Evolutionary conservation across 2,797 vertebrate species (phyloP), one percentile per base, ranked within the genome.

Genomic region (Nyctibius grandis): DNA sequence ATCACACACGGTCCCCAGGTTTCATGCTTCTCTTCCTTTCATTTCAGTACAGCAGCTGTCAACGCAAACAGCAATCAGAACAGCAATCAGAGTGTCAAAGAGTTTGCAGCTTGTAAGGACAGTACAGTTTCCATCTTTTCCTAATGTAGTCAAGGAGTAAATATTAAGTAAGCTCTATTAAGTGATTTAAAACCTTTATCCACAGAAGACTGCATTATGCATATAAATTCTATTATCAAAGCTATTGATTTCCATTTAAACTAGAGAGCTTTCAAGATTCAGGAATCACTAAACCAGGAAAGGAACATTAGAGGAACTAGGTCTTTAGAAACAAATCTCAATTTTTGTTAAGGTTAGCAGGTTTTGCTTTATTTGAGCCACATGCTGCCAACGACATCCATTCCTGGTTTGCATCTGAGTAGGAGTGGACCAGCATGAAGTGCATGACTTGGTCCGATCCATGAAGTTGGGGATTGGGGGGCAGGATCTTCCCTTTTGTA

Each of bases 1-100:
- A 98, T 97, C 97, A 5, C 61, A 51, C 29, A 2, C 4, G 0
- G 89, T 54, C 81, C 89, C 89, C 78, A 28, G 38, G 11, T 72
- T 50, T 75, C 73, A 54, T 13, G 2, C 57, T 95, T 82, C 89
- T 84, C 44, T 95, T 88, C 88, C 88, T 81, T 34, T 79, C 74
- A 64, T 63, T 44, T 61, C 91, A 60, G 38, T 63, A 11, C 44
- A 45, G 60, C 72, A 72, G 76, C 64, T 67, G 82, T 59, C 86
- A 90, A 18, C 42, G 65, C 15, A 4, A 70, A 51, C 2, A 2
- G 57, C 40, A 91, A 85, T 90, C 95, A 69, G 76, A 91, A 36
- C 29, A 67, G 68, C 1, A 8, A 92, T 50, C 93, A 81, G 82
- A 94, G 68, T 8, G 61, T 45, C 74, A 1, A 75, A 40, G 50